These are phyloP conservation scores for Tarsius wallacei DNA, from an alignment of 2,797 vertebrate species.

Conservation along the genomic window DNA sequence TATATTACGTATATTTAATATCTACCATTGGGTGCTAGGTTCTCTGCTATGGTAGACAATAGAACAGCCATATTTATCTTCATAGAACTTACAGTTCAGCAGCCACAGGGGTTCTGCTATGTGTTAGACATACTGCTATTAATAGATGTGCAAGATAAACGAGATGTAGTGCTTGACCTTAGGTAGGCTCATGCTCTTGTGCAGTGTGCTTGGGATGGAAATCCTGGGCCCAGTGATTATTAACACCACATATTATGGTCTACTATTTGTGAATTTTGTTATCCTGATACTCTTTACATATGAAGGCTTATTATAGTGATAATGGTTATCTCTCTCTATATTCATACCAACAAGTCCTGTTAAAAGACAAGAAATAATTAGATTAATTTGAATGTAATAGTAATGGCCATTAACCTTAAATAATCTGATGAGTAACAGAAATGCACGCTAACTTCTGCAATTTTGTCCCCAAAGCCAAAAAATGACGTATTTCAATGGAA, in stretches of 20 bases:
- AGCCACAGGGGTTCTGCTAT: neutral
- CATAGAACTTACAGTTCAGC: neutral
- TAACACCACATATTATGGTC: neutral
- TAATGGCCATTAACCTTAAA: neutral
- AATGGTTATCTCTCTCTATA: neutral
- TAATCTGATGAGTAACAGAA: neutral
- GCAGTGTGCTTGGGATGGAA: neutral
- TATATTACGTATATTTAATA: neutral
- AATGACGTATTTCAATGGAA: neutral
- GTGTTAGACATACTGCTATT: neutral
- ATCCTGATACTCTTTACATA: neutral
- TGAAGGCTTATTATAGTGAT: neutral
- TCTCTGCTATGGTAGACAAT: neutral
- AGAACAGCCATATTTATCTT: neutral
- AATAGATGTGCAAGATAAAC: neutral
- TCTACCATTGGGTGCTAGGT: neutral
- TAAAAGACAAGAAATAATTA: neutral
- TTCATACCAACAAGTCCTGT: neutral
- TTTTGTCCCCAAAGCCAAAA: neutral
- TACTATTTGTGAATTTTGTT: conserved; percentile 2
- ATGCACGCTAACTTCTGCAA: conserved; percentile 20
- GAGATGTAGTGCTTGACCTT: neutral
- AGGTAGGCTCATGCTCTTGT: neutral
- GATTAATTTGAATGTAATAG: neutral
- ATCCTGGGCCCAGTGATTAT: neutral